Evolutionary conservation across 2,113 vertebrate genomes (phyloP).

Genomic region (zebrafish (Danio rerio)): DNA sequence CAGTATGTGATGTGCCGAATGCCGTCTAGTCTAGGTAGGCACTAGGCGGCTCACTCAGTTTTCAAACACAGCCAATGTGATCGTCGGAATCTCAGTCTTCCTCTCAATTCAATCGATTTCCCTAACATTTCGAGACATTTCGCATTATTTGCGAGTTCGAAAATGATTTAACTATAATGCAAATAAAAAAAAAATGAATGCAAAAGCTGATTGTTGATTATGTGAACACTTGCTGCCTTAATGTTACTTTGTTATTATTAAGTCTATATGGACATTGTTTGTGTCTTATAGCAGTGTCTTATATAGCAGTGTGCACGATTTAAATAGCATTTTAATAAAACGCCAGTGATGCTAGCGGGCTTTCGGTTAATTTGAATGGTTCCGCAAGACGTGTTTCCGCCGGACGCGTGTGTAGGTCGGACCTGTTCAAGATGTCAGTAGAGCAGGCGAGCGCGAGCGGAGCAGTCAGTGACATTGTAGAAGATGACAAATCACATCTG

Average conservation of each 20-base stretch:
- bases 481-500: slow-evolving; percentile 51
- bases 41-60: not conserved
- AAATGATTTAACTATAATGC: not conserved
- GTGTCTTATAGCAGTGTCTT: too few relatives aligned
- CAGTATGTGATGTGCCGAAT: not conserved
- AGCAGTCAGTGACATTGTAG: not conserved
- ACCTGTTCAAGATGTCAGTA: slow-evolving; percentile 62
- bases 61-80: not conserved
- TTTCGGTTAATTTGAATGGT: slow-evolving; percentile 1
- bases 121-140: not conserved
- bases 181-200: not conserved
- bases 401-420: slow-evolving; percentile 45
- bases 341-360: not conserved
- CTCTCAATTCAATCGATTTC: not conserved
- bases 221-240: not conserved
- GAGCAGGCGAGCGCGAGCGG: not conserved
- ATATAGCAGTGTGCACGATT: not conserved
- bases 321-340: not conserved
- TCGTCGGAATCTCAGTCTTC: slow-evolving; percentile 1
- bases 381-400: slow-evolving; percentile 39
- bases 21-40: not conserved
- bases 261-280: not conserved
- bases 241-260: not conserved
- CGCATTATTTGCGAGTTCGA: not conserved
- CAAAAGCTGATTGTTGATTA: not conserved